Conservation (phyloP, 2,113 vertebrate genomes). For the Phylloscopus trochiloides region DNA sequence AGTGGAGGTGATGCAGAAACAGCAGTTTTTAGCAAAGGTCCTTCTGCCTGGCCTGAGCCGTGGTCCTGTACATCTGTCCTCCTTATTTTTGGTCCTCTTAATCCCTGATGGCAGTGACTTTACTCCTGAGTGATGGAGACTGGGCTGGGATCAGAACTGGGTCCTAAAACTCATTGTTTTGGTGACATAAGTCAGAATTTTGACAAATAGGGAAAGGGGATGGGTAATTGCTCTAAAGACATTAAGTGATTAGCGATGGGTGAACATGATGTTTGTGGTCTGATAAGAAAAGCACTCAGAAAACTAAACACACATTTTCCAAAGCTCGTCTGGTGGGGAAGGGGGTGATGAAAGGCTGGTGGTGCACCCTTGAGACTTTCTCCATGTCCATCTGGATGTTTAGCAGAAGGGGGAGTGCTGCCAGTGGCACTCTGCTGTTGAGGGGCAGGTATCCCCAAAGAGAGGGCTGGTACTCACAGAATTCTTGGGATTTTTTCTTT, state of each 20-base stretch:
- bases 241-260: neutral
- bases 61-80: neutral
- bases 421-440: neutral
- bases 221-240: neutral
- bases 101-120: neutral
- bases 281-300: neutral
- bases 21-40: neutral
- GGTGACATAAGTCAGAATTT: neutral
- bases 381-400: neutral
- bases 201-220: neutral
- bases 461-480: neutral
- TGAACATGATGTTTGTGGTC: neutral
- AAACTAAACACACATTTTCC: neutral
- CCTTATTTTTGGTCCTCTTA: neutral
- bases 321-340: neutral
- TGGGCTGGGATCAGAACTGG: neutral
- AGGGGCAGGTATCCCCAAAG: neutral
- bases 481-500: neutral
- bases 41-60: neutral
- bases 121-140: neutral
- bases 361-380: neutral
- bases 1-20: neutral
- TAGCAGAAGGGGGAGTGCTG: neutral
- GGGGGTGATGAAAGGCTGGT: accelerated
- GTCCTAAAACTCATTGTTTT: neutral